Percentiles rank a stretch among this genome's conserved stretches.
Evolutionary conservation across 2,888 invertebrate genomes (phyloP).

Genomic region (Phrixothrix hirtus): DNA sequence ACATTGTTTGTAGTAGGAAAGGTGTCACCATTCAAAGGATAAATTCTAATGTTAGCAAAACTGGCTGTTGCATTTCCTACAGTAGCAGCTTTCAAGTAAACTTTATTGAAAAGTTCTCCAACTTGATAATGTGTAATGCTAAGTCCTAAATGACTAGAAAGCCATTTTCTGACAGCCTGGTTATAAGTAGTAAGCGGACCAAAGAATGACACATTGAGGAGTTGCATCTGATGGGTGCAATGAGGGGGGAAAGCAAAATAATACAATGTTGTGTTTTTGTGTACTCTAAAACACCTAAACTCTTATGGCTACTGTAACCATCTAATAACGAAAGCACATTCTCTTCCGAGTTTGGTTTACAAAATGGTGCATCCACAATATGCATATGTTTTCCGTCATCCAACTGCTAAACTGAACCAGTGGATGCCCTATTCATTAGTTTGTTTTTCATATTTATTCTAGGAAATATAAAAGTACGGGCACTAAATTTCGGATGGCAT

Average conservation of each 20-base stretch:
- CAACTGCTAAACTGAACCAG: no score
- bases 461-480: no score
- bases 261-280: neutral
- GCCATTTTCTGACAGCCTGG: neutral
- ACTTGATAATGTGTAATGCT: neutral
- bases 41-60: neutral
- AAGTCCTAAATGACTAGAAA: neutral
- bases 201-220: neutral
- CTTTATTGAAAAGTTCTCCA: neutral
- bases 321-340: no score
- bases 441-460: no score
- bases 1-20: no score
- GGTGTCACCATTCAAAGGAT: neutral
- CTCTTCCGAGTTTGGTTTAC: no score
- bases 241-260: neutral
- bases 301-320: neutral
- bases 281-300: neutral
- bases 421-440: no score
- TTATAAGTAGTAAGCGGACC: neutral
- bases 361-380: no score
- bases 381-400: no score
- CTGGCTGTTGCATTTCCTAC: neutral
- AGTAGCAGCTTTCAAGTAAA: neutral
- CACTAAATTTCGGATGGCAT: no score
- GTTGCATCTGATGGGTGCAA: neutral